phyloP scores from a whole-genome alignment of 2,113 vertebrate species.

The Ptychochromis oligacanthus region DNA sequence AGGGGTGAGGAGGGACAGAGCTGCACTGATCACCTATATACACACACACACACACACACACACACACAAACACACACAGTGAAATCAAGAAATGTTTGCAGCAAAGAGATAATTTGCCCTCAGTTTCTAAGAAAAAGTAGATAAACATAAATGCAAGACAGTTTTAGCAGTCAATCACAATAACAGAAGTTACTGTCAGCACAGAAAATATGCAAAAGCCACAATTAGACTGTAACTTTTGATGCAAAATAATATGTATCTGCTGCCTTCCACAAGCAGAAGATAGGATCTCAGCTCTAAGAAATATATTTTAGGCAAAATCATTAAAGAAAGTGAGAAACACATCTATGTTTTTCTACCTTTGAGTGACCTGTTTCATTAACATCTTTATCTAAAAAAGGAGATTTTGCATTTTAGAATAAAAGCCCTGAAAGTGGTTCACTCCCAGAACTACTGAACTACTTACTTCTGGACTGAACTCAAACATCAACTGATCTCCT shows the following conservation, averaged over 20 bases:
- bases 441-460: conserved; percentile 38
- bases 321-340: conserved; percentile 5
- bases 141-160: conserved; percentile 17
- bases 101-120: background rate
- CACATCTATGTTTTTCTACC: background rate
- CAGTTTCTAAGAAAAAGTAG: background rate
- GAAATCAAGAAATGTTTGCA: conserved; percentile 7
- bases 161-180: conserved; percentile 45
- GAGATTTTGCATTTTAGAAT: conserved; percentile 24
- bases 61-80: background rate
- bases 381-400: conserved; percentile 38
- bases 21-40: conserved; percentile 87
- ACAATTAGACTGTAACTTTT: conserved; percentile 32
- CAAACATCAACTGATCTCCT: conserved; percentile 95
- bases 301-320: conserved; percentile 13
- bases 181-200: background rate
- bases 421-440: conserved; percentile 29
- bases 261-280: background rate
- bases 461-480: conserved; percentile 77
- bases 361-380: conserved; percentile 33
- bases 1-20: conserved; percentile 87
- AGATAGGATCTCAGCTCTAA: background rate
- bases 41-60: conserved; percentile 30
- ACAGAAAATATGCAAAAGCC: conserved; percentile 40
- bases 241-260: conserved; percentile 11